Percentiles rank a stretch among this genome's conserved stretches.
Evolutionary conservation across 2,113 vertebrate species (phyloP).

Genomic region (Megaleporinus macrocephalus): DNA sequence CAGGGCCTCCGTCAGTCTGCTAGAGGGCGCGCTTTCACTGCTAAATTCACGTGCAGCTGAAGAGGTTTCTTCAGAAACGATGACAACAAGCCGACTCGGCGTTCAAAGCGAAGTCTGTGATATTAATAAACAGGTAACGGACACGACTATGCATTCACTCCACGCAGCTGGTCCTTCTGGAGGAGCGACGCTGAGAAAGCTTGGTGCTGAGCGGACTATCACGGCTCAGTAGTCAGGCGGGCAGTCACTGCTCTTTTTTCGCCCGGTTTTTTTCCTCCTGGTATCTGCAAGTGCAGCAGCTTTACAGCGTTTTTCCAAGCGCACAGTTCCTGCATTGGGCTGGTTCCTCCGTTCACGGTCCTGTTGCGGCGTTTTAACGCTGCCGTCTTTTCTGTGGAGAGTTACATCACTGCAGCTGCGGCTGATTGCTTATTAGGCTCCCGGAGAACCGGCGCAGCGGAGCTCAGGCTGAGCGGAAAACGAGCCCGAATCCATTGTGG

Average conservation of each 20-base stretch:
- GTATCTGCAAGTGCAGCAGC: not conserved
- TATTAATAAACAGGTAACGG: not conserved
- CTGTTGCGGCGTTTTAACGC: not conserved
- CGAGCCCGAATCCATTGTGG: not conserved
- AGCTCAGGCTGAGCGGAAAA: not conserved
- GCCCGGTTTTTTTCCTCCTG: too few species aligned
- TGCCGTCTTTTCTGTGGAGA: not conserved
- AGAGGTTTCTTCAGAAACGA: not conserved
- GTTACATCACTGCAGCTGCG: not conserved
- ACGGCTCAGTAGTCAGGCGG: not conserved
- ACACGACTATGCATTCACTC: not conserved
- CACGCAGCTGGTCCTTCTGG: not conserved
- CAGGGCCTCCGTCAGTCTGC: constrained; percentile 46
- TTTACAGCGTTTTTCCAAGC: not conserved
- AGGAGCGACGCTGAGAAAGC: not conserved
- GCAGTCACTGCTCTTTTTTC: not conserved
- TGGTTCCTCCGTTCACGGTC: not conserved
- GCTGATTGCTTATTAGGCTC: not conserved
- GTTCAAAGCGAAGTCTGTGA: not conserved
- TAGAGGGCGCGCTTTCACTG: constrained; percentile 52
- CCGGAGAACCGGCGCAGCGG: not conserved
- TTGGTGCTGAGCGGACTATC: not conserved
- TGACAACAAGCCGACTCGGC: constrained; percentile 36
- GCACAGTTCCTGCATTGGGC: not conserved
- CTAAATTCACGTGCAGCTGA: not conserved